A percentile compares a stretch with the other conserved stretches of the same genome.
phyloP scores from a whole-genome alignment of 2,888 invertebrate species.

The Xanthostigma xanthostigma region DNA sequence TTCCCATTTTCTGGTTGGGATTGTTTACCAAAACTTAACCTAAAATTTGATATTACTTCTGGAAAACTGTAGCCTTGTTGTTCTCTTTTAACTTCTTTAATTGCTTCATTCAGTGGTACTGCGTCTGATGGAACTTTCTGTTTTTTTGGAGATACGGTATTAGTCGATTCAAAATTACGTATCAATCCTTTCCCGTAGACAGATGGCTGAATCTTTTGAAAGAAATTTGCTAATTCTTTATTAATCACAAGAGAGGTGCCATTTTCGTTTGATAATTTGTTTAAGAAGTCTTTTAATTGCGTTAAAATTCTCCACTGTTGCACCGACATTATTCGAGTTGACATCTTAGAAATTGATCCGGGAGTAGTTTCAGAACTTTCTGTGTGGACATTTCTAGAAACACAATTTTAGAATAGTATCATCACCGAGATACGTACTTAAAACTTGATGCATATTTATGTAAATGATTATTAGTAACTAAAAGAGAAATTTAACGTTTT shows the following conservation, averaged over 20 bases:
- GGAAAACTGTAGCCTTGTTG: slow-evolving; percentile 23
- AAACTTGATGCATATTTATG: background rate
- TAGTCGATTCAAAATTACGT: slow-evolving; percentile 19
- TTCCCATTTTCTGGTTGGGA: slow-evolving; percentile 16
- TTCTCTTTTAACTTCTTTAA: slow-evolving; percentile 6
- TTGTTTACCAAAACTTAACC: slow-evolving; percentile 23
- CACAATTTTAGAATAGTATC: slow-evolving; percentile 4
- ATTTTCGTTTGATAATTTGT: slow-evolving; percentile 29
- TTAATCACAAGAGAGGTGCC: slow-evolving; percentile 29
- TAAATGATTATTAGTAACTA: background rate
- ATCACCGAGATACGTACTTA: background rate
- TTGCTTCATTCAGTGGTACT: slow-evolving; percentile 1
- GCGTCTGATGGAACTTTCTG: slow-evolving; percentile 4
- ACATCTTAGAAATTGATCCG: slow-evolving; percentile 21
- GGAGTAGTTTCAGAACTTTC: slow-evolving; percentile 15
- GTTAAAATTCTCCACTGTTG: slow-evolving; percentile 32
- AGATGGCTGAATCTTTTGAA: slow-evolving; percentile 32
- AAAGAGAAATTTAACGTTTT: background rate
- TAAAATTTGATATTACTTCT: slow-evolving; percentile 27
- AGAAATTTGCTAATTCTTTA: slow-evolving; percentile 33
- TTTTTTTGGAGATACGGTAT: slow-evolving; percentile 4
- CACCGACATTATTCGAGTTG: slow-evolving; percentile 21
- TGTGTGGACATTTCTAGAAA: slow-evolving; percentile 17
- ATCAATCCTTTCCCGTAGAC: slow-evolving; percentile 23
- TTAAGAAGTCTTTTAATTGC: slow-evolving; percentile 31